Evolutionary conservation across 2,888 invertebrate genomes (phyloP).

Genomic region (Teleiodes luculella): DNA sequence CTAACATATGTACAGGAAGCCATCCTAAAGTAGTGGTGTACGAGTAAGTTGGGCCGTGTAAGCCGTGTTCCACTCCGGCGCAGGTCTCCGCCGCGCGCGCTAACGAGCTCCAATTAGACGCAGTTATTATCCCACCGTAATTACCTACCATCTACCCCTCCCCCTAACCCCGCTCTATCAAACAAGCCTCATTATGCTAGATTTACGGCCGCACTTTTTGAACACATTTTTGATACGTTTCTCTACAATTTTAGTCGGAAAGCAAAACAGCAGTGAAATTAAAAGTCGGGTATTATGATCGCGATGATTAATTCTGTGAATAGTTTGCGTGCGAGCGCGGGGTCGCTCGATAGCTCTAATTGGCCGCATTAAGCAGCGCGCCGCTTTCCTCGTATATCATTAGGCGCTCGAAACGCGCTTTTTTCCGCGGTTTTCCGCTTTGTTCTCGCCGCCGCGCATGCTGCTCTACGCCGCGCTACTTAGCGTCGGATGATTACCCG

Average conservation of each 20-base stretch:
- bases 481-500: slow-evolving; percentile 6
- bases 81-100: slow-evolving; percentile 15
- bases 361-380: slow-evolving; percentile 12
- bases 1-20: no score
- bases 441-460: slow-evolving; percentile 11
- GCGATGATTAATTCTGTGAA: slow-evolving; percentile 14
- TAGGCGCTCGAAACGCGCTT: neutral
- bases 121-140: slow-evolving; percentile 22
- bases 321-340: slow-evolving; percentile 13
- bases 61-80: slow-evolving; percentile 1
- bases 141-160: neutral
- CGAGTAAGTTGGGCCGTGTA: neutral
- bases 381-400: slow-evolving; percentile 20
- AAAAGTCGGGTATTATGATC: slow-evolving; percentile 13
- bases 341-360: slow-evolving; percentile 9
- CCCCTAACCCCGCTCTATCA: slow-evolving; percentile 14
- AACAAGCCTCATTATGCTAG: slow-evolving; percentile 12
- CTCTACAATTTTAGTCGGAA: slow-evolving; percentile 10
- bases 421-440: slow-evolving; percentile 10
- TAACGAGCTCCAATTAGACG: slow-evolving; percentile 32
- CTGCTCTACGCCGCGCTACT: neutral
- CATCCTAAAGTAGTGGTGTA: no score
- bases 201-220: slow-evolving; percentile 12
- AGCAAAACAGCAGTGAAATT: slow-evolving; percentile 12
- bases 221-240: slow-evolving; percentile 12